Conservation (phyloP, 2,113 vertebrate species). For the Centropus unirufus region DNA sequence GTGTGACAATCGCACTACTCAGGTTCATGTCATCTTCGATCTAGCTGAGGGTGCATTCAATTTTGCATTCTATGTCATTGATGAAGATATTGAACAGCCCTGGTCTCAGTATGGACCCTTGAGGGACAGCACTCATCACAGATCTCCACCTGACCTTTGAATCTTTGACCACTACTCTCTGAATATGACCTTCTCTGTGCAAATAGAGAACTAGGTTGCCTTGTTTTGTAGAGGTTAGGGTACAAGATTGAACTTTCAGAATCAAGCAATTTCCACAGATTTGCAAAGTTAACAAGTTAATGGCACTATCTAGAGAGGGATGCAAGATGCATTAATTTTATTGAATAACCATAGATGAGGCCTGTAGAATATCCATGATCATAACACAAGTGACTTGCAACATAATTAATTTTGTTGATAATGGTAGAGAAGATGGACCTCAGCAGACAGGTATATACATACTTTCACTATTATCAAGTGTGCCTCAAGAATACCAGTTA, state of each 20-base stretch:
- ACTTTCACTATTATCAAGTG: background rate
- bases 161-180: too few relatives aligned
- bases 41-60: too few relatives aligned
- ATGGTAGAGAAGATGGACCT: rapidly evolving
- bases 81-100: too few relatives aligned
- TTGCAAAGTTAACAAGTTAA: background rate
- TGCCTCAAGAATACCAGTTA: background rate
- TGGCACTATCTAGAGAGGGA: background rate
- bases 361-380: background rate
- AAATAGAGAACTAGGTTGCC: background rate
- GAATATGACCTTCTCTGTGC: background rate
- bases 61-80: too few relatives aligned
- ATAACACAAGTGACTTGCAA: background rate
- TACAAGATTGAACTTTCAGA: background rate
- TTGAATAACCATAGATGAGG: background rate
- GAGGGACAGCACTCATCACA: too few relatives aligned
- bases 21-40: too few relatives aligned
- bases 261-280: background rate
- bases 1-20: too few relatives aligned
- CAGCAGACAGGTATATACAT: background rate
- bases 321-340: background rate
- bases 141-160: too few relatives aligned
- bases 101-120: too few relatives aligned
- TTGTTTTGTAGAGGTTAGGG: background rate
- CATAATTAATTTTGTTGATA: background rate